Base-by-base conservation (phyloP, 2,888 invertebrate species). In the Microplitis deprimator region DNA sequence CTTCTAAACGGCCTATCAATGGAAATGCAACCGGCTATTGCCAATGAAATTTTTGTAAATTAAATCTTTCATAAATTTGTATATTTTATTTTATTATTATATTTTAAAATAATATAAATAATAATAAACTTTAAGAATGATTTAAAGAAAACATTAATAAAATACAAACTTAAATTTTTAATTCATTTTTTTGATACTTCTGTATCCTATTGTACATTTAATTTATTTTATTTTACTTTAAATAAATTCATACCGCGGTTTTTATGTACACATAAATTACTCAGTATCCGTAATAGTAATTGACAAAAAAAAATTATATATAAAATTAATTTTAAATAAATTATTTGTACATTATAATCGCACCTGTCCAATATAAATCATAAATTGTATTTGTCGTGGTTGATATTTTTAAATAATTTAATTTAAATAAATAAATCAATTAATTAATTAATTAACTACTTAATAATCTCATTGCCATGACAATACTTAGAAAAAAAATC, bases 11-110 rank as follows among this genome's bases (percentile, higher is more conserved):
- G 86, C 85, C 85, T 86, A 86, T 87, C 87, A 87, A 84, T 88
- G 89, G 88, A 89, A 89, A 89, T 89, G 89, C 89, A 88, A 89
- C 85, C 70, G 17, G 68, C 17, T 61, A 61, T 38, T 61, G 38
- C n/a, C 71, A 16, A 61, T 61, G 29, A 59, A 61, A 38, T 61
- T 61, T 6, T 29, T 62, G 17, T 65, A 73, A 50, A 29, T 76
- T 13, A 17, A 62, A 50, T 20, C 13, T 13, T 62, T 62, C 17
- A 62, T 16, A n/a, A 5, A 29, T 65, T 38, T 65, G 29, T 65
- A 65, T 29, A 65, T 65, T 65, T 29, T 29, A 20, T 29, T 29
- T 65, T 65, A 65, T 29, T 50, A 50, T 50, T 50, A 50, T 50
- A 50, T 50, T 50, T 50, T 5, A 50, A 13, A 50, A 13, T 13